Evolutionary conservation across 1,140 invertebrate species (phyloP).

Genomic region (Ridgeia piscesae): DNA sequence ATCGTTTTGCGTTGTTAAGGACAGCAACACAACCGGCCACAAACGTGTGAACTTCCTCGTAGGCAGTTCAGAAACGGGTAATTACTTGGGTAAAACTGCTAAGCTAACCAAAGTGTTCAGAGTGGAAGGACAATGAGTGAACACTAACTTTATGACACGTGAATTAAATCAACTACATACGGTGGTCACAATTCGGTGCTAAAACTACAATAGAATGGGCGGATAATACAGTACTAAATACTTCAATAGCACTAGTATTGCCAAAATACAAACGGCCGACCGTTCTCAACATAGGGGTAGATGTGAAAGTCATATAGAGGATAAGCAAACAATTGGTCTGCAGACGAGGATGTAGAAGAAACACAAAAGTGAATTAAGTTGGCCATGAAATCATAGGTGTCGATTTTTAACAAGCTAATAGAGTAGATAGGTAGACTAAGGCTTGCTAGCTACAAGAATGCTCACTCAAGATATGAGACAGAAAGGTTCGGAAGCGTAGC

Average conservation of each 20-base stretch:
- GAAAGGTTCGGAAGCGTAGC: background rate
- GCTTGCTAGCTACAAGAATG: background rate
- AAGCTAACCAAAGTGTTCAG: background rate
- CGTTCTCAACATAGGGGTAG: too few species aligned
- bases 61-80: background rate
- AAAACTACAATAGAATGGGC: background rate
- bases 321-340: too few species aligned
- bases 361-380: too few species aligned
- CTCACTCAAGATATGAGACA: background rate
- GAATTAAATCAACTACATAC: background rate
- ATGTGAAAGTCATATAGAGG: too few species aligned
- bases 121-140: background rate
- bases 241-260: too few species aligned
- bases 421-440: background rate
- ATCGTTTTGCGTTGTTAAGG: too few species aligned
- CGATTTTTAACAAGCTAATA: too few species aligned
- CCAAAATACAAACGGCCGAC: too few species aligned
- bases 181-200: background rate
- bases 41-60: background rate
- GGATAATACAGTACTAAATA: too few species aligned
- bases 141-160: background rate
- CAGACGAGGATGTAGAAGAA: too few species aligned
- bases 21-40: too few species aligned
- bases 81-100: background rate
- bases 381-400: too few species aligned